Conservation (phyloP, 2,888 invertebrate species). For the Onthophagus sagittarius region DNA sequence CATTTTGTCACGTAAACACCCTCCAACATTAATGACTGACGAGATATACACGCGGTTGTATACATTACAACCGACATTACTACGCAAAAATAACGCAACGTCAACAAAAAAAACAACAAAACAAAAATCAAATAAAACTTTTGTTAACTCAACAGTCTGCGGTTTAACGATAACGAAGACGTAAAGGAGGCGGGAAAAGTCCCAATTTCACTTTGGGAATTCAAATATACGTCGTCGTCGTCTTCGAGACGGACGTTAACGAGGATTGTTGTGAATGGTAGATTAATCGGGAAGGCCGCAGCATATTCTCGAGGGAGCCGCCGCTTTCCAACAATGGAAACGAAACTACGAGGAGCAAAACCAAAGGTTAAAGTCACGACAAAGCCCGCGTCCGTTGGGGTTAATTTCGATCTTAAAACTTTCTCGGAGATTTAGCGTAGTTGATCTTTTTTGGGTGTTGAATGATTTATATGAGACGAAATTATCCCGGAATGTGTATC, state of each 20-base stretch:
- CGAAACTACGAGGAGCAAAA: not conserved
- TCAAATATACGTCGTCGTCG: not conserved
- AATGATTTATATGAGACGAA: not conserved
- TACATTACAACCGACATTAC: not conserved
- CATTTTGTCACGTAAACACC: not conserved
- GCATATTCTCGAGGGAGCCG: not conserved
- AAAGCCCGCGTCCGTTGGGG: not conserved
- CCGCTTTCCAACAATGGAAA: not conserved
- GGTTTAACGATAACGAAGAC: not conserved
- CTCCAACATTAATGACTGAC: not conserved
- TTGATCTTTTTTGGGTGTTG: not conserved
- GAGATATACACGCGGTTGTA: not conserved
- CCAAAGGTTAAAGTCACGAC: not conserved
- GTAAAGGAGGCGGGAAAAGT: not conserved
- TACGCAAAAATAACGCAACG: not conserved
- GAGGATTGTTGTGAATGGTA: conserved; percentile 12
- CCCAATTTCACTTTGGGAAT: not conserved
- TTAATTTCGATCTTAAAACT: not conserved
- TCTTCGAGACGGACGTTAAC: not conserved
- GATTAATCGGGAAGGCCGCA: conserved; percentile 4
- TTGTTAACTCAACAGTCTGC: too few species aligned
- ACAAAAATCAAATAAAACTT: too few species aligned
- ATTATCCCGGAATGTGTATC: too few species aligned
- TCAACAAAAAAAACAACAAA: not conserved
- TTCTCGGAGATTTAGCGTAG: not conserved